These are phyloP conservation scores for Vimba vimba DNA, from an alignment of 2,113 vertebrate species.

Conservation along the genomic window DNA sequence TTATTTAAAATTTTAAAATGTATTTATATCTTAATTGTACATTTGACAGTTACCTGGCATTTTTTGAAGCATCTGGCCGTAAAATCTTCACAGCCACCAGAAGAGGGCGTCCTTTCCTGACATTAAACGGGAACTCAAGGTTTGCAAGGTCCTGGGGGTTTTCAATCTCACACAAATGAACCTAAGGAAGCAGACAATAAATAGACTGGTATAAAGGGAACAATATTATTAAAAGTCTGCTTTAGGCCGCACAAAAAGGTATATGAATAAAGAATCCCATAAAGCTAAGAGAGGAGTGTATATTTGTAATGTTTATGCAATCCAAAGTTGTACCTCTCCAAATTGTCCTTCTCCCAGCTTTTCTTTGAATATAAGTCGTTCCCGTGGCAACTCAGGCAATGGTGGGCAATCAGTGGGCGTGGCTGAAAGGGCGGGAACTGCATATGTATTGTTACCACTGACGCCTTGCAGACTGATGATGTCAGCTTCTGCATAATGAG, in stretches of 20 bases:
- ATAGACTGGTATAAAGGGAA: neutral
- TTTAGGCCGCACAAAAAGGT: neutral
- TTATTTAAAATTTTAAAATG: neutral
- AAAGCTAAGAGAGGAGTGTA: neutral
- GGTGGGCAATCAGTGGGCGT: constrained; percentile 79
- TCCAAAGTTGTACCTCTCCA: constrained; percentile 80
- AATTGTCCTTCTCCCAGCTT: constrained; percentile 95
- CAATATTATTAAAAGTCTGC: neutral
- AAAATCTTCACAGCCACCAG: constrained; percentile 93
- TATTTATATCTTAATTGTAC: too few species aligned
- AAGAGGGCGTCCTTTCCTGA: constrained; percentile 87
- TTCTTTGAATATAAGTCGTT: constrained; percentile 88
- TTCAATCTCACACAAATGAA: constrained; percentile 91
- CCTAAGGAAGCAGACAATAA: constrained; percentile 68
- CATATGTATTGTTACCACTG: constrained; percentile 91
- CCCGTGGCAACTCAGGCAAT: constrained; percentile 86
- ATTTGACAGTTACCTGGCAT: constrained; percentile 81
- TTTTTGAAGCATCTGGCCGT: constrained; percentile 90
- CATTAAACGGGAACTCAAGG: constrained; percentile 84
- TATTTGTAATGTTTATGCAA: neutral
- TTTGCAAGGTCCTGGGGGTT: constrained; percentile 85
- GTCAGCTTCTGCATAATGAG: constrained; percentile 92
- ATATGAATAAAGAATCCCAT: neutral
- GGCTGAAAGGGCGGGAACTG: constrained; percentile 83
- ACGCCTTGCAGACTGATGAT: constrained; percentile 91